Evolutionary conservation across 1,140 invertebrate genomes (phyloP), one percentile per base, ranked within the genome.

Genomic region (Brachionus plicatilis): DNA sequence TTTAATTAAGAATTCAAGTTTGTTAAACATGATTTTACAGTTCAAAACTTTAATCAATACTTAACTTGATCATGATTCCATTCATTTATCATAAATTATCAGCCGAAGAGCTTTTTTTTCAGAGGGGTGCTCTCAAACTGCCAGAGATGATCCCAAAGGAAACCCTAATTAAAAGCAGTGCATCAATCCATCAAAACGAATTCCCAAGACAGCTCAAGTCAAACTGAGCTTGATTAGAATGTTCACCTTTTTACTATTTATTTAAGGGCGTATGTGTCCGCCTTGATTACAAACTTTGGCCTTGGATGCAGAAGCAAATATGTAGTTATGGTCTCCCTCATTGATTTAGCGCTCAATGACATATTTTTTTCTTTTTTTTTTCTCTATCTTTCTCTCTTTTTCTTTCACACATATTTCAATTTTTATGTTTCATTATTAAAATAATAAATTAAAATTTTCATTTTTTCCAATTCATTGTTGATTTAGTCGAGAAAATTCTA

Each of bases 371-470:
- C 4, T 53, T 53, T 24, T 20, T 60, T 11, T 60, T 6, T n/a
- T 47, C 14, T 56, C 47, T 53, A 4, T 53, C n/a, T 53, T 4
- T 6, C 17, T 60, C 53, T 20, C 53, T 24, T 20, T 60, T 24
- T 60, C 20, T 60, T 20, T 60, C 17, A 20, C 53, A 60, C 53
- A 60, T 60, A 60, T 20, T 60, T 60, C 53, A 60, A 60, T 60
- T 60, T 60, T 60, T 60, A 60, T 60, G 17, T 60, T 60, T 60
- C 53, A 60, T 60, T 53, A 53, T 53, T 20, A 60, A 60, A 60
- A 60, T 60, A 60, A 60, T 60, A 60, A 60, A 60, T 60, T 60
- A 60, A 60, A 60, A 60, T 60, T 60, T 60, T 60, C 20, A 60
- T 60, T 60, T n/a, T 60, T 60, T 60, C 53, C 53, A 60, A 60